Evolutionary conservation across 2,113 vertebrate genomes (phyloP).

Genomic region (Condylura cristata): DNA sequence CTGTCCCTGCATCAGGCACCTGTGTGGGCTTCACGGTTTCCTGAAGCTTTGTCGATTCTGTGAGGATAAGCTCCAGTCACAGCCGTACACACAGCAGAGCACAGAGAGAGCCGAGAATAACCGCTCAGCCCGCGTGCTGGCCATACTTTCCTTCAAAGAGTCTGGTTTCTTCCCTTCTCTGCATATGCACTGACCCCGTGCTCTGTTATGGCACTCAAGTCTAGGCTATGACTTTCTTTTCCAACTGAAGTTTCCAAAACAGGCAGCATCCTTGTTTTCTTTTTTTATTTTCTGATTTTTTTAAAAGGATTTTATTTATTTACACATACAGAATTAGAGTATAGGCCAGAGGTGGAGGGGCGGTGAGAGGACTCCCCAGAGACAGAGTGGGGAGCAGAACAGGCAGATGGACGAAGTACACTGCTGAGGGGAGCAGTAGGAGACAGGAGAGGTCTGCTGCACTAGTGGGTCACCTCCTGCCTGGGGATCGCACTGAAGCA

Average conservation of each 20-base stretch:
- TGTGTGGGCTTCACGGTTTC: rapidly evolving
- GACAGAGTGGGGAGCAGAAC: no score
- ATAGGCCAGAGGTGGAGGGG: no score
- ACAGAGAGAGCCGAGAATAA: background rate
- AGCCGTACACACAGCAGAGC: background rate
- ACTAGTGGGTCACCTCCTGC: no score
- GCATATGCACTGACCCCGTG: background rate
- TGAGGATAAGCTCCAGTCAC: rapidly evolving
- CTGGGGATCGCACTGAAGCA: no score
- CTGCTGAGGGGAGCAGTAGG: no score
- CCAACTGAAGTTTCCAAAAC: background rate
- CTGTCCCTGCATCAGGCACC: background rate
- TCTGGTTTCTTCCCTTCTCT: background rate
- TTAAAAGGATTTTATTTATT: no score
- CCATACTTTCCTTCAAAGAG: background rate
- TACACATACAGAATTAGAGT: no score
- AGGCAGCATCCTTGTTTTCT: background rate
- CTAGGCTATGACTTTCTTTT: background rate
- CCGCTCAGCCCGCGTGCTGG: no score
- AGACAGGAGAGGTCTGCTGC: no score
- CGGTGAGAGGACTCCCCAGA: no score
- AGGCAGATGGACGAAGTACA: no score
- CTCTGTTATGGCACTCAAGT: no score
- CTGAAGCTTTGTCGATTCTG: background rate
- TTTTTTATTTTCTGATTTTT: background rate